Percentiles rank a stretch among this genome's conserved stretches.
Conservation (phyloP, 2,888 invertebrate genomes). For the Pterobdella sp. region DNA sequence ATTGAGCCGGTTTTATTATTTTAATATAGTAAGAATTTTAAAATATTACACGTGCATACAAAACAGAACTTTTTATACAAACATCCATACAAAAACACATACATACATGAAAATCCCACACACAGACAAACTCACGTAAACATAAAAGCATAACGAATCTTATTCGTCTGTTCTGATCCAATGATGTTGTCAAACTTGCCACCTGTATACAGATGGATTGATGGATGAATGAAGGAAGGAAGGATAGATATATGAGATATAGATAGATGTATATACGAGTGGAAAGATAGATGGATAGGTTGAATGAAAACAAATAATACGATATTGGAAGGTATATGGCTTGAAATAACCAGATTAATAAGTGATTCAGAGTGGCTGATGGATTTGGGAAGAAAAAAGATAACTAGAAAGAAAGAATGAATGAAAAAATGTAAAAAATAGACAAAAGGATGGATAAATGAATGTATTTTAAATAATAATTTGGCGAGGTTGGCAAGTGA, state of each 20-base stretch:
- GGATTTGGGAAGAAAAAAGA: too few species aligned
- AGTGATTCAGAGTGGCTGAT: neutral
- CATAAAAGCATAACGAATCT: slow-evolving; percentile 10
- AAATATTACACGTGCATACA: too few species aligned
- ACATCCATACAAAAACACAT: too few species aligned
- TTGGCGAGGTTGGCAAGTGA: too few species aligned
- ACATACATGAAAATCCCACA: too few species aligned
- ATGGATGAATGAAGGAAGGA: slow-evolving; percentile 1
- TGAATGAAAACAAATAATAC: too few species aligned
- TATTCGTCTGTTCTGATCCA: slow-evolving; percentile 5
- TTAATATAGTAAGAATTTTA: too few species aligned
- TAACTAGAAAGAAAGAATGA: too few species aligned
- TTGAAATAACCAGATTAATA: neutral
- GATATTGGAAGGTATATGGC: too few species aligned
- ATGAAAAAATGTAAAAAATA: neutral
- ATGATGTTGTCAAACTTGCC: neutral
- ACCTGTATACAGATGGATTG: neutral
- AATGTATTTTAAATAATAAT: neutral
- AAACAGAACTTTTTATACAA: too few species aligned
- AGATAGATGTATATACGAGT: neutral
- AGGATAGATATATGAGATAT: neutral
- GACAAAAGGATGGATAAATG: neutral
- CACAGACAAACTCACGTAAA: neutral
- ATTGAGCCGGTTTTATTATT: too few species aligned
- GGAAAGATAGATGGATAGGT: too few species aligned